Evolutionary conservation across 2,113 vertebrate genomes (phyloP).

Genomic region (Girardinichthys multiradiatus): DNA sequence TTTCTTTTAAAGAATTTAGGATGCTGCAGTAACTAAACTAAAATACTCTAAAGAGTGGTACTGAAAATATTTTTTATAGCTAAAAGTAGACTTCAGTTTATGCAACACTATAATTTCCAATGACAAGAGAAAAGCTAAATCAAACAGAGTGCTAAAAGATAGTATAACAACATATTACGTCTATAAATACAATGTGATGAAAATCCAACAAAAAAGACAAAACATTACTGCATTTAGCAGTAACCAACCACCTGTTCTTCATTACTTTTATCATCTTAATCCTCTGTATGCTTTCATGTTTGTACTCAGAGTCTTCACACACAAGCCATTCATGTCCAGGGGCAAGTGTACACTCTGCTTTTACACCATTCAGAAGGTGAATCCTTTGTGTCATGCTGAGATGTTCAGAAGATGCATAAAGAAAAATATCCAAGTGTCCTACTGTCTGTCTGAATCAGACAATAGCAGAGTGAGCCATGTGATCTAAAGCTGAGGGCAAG

Average conservation of each 20-base stretch:
- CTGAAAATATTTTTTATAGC: background rate
- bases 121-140: slow-evolving; percentile 6
- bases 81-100: background rate
- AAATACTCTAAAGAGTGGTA: background rate
- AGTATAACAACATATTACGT: background rate
- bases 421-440: slow-evolving; percentile 61
- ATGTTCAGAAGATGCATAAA: slow-evolving; percentile 65
- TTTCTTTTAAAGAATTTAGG: background rate
- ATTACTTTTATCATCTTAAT: slow-evolving; percentile 43
- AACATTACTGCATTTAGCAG: slow-evolving; percentile 15
- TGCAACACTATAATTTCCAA: background rate
- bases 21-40: background rate
- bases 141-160: background rate
- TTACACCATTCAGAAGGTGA: slow-evolving; percentile 51
- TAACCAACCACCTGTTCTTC: slow-evolving; percentile 22
- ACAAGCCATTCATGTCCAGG: slow-evolving; percentile 42
- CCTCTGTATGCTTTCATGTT: slow-evolving; percentile 65
- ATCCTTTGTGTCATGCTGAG: slow-evolving; percentile 51
- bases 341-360: slow-evolving; percentile 54
- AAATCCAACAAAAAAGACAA: slow-evolving; percentile 32
- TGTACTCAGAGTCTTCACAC: slow-evolving; percentile 39
- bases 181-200: slow-evolving; percentile 10
- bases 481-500: slow-evolving; percentile 59
- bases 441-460: slow-evolving; percentile 63
- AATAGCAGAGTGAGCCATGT: slow-evolving; percentile 58